Percentiles rank a stretch among this genome's conserved stretches.
Conservation (phyloP, 2,888 invertebrate species). For the Archips xylosteana region DNA sequence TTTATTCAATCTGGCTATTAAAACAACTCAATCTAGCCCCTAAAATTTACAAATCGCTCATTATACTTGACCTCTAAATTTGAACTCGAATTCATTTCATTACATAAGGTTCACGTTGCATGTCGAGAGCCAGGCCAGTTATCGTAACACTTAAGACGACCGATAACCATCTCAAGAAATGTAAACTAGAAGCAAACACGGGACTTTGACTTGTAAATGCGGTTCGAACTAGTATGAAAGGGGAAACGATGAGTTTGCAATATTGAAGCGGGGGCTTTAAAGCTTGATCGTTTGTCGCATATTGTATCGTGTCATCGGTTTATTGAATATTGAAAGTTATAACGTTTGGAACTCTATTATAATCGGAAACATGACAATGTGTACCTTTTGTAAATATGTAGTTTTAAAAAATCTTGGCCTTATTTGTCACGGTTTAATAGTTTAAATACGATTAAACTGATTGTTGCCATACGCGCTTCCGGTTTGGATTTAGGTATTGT, state of each 20-base stretch:
- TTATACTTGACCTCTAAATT: constrained; percentile 8
- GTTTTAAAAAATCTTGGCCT: no score
- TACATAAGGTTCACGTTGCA: constrained; percentile 20
- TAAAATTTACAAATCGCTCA: background rate
- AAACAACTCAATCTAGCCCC: background rate
- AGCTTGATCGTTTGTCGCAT: background rate
- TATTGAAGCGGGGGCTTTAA: constrained; percentile 26
- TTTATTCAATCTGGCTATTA: background rate
- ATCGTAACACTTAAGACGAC: constrained; percentile 20
- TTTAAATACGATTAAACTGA: no score
- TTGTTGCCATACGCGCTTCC: no score
- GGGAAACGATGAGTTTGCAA: constrained; percentile 37
- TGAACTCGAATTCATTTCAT: constrained; percentile 21
- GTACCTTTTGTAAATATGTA: no score
- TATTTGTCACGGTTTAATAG: no score
- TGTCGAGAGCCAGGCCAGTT: constrained; percentile 30
- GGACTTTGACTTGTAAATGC: constrained; percentile 34
- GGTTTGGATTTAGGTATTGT: no score
- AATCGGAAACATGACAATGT: no score
- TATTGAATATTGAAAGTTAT: background rate
- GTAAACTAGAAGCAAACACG: constrained; percentile 29
- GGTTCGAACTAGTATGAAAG: constrained; percentile 27
- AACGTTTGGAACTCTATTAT: no score
- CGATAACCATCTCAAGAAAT: constrained; percentile 25
- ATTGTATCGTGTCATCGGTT: background rate